Conservation (phyloP, 1,140 invertebrate genomes). For the Lamellibrachia luymesi region DNA sequence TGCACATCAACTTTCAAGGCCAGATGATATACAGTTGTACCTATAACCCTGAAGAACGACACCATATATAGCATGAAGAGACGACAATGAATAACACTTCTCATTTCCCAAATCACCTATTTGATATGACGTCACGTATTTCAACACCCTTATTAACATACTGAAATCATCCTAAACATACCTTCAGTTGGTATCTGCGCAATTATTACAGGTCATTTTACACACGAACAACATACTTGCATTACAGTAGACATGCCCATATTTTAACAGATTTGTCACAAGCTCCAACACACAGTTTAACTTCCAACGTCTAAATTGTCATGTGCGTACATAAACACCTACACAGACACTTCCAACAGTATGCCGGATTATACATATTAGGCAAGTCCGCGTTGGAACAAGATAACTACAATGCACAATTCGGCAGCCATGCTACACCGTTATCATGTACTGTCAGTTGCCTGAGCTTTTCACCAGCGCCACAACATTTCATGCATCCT, state of each 20-base stretch:
- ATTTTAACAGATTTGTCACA: neutral
- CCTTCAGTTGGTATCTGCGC: neutral
- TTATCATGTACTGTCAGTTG: neutral
- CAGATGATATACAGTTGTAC: neutral
- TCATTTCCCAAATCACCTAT: neutral
- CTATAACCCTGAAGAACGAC: neutral
- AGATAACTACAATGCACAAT: neutral
- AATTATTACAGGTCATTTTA: neutral
- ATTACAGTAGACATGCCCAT: neutral
- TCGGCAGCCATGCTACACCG: neutral
- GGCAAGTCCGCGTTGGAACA: neutral
- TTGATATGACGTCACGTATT: neutral
- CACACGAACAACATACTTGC: neutral
- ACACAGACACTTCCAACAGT: neutral
- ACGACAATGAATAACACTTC: neutral
- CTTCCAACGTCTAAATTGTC: no score
- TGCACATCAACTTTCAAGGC: neutral
- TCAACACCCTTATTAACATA: neutral
- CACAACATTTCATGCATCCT: neutral
- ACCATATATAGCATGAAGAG: neutral
- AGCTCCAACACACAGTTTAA: no score
- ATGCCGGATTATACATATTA: neutral
- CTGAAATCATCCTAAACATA: neutral
- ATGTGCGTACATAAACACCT: neutral
- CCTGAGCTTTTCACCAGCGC: neutral